Evolutionary conservation across 1,140 invertebrate genomes (phyloP), one percentile per base, ranked within the genome.

Genomic region (Papilio polyxenes): DNA sequence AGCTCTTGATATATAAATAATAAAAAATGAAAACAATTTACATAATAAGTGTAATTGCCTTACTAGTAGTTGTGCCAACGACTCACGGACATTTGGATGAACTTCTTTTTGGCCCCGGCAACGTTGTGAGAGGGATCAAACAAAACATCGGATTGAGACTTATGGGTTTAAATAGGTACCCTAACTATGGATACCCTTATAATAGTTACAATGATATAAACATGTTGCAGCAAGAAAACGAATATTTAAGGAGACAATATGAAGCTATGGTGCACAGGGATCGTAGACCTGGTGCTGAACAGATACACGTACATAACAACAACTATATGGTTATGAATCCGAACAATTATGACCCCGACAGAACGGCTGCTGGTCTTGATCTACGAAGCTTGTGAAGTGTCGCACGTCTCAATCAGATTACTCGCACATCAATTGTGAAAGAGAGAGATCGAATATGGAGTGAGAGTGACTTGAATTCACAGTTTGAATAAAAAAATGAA

Each of bases 71-170:
- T n/a, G n/a, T 69, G 31, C 62, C 62, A 37, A 69, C 62, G 10
- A 13, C 62, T 10, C 62, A 69, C 10, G 62, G 62, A 69, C 62
- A 69, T 69, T 69, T 69, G 62, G 62, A 69, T 69, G 3, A 69
- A 31, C 9, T 69, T 37, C 6, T 31, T 11, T 11, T 13, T 31
- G 8, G 23, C 13, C 9, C 37, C 23, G 31, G 62, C 10, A 13
- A 31, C 9, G 37, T 13, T 2, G 11, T 69, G 23, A 31, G 10
- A 31, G 23, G 10, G 0, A 13, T 69, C 11, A 37, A 31, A 31
- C 62, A 69, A 13, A 31, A 4, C 37, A 5, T 69, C 17, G 59
- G n/a, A 37, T 13, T 31, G 3, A 9, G 23, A 31, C 23, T 31
- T 11, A 4, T 4, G 8, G 62, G 10, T 13, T 31, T 31, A 37